phyloP scores from a whole-genome alignment of 2,113 vertebrate species.

The Daboia siamensis region DNA sequence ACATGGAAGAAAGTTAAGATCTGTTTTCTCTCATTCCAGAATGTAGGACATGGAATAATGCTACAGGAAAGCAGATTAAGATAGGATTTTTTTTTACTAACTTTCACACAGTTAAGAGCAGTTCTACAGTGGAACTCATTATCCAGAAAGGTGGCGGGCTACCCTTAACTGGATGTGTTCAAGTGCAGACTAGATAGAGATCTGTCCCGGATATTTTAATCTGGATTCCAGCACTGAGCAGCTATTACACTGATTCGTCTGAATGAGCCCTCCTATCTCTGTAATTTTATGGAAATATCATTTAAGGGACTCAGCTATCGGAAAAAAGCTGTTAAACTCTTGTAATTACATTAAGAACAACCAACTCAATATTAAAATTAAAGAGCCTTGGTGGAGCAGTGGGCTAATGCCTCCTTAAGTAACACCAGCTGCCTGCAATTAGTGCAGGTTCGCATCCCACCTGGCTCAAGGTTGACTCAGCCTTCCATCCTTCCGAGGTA shows the following conservation, averaged over 20 bases:
- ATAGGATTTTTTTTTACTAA: neutral
- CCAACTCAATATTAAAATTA: neutral
- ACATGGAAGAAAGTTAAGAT: neutral
- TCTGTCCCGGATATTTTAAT: neutral
- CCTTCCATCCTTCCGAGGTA: no score
- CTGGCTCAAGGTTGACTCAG: no score
- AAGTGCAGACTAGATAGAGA: neutral
- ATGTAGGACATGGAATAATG: neutral
- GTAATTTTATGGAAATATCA: neutral
- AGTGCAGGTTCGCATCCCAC: no score
- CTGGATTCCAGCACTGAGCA: neutral
- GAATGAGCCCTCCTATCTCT: neutral
- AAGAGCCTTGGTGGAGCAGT: no score
- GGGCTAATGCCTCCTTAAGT: no score
- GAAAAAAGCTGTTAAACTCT: neutral
- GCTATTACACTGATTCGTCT: neutral
- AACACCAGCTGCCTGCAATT: no score
- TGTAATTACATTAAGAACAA: neutral
- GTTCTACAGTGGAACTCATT: neutral
- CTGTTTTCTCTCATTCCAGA: neutral
- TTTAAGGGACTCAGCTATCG: neutral
- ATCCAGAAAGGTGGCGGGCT: neutral
- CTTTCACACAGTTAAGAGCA: neutral
- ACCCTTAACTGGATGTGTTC: neutral
- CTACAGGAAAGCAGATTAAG: neutral